These are phyloP conservation scores for Plagiodera versicolora DNA, from an alignment of 2,888 invertebrate species.

Conservation along the genomic window DNA sequence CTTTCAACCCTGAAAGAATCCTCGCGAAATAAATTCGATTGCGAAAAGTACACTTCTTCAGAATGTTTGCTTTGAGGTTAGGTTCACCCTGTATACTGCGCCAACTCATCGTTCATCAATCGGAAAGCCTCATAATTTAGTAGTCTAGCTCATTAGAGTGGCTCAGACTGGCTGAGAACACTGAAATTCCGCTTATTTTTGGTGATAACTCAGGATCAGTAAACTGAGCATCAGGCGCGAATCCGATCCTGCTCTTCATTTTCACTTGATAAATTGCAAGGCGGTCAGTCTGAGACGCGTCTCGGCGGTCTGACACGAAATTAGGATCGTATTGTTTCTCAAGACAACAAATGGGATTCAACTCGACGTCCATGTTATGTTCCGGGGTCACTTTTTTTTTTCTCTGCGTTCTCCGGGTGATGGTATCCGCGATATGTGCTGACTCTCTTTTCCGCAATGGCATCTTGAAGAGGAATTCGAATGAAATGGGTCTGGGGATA, in stretches of 20 bases:
- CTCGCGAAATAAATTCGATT: no score
- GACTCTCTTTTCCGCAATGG: background rate
- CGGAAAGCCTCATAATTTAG: no score
- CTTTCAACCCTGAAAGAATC: no score
- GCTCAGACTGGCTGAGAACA: no score
- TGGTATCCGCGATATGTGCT: background rate
- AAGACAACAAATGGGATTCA: background rate
- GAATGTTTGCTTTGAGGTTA: no score
- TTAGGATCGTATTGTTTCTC: background rate
- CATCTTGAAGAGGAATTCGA: background rate
- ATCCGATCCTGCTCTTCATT: background rate
- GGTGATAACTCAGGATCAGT: no score
- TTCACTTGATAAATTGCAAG: background rate
- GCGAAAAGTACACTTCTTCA: no score
- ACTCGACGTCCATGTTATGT: background rate
- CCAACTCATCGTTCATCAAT: no score
- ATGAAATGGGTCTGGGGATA: no score
- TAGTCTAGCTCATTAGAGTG: no score
- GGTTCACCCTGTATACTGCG: no score
- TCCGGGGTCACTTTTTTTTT: background rate
- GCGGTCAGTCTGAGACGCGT: background rate
- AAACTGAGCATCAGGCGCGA: background rate
- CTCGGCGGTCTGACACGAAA: background rate
- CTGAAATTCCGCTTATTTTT: no score
- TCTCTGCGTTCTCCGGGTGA: background rate